phyloP scores from a whole-genome alignment of 2,113 vertebrate species.

The Pluvianellus socialis region DNA sequence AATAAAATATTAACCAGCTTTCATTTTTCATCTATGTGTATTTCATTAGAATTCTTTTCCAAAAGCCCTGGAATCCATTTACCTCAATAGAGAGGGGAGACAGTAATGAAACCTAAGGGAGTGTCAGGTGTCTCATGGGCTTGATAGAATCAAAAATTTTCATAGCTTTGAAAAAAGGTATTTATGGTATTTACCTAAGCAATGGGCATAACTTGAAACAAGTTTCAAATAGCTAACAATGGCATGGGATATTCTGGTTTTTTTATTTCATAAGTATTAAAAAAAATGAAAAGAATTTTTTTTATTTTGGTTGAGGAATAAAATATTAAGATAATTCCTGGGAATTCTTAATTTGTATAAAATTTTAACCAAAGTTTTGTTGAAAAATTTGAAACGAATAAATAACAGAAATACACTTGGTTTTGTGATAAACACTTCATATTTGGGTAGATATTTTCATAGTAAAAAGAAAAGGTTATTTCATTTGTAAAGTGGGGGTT shows the following conservation, averaged over 20 bases:
- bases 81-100: background rate
- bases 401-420: background rate
- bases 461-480: background rate
- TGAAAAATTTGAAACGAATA: background rate
- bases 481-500: background rate
- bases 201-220: background rate
- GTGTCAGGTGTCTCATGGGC: background rate
- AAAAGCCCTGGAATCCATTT: background rate
- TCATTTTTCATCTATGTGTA: background rate
- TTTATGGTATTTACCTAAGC: accelerated
- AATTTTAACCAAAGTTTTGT: background rate
- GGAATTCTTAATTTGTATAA: background rate
- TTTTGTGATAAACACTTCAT: background rate
- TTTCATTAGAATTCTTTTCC: background rate
- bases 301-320: background rate
- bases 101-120: background rate
- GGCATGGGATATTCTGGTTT: background rate
- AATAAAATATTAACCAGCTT: background rate
- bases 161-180: accelerated
- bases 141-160: background rate
- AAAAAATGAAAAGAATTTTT: background rate
- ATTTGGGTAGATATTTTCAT: background rate
- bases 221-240: background rate
- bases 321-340: background rate
- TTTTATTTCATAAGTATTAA: background rate